Conservation (phyloP, 2,113 vertebrate species). For the Microtus richardsoni region DNA sequence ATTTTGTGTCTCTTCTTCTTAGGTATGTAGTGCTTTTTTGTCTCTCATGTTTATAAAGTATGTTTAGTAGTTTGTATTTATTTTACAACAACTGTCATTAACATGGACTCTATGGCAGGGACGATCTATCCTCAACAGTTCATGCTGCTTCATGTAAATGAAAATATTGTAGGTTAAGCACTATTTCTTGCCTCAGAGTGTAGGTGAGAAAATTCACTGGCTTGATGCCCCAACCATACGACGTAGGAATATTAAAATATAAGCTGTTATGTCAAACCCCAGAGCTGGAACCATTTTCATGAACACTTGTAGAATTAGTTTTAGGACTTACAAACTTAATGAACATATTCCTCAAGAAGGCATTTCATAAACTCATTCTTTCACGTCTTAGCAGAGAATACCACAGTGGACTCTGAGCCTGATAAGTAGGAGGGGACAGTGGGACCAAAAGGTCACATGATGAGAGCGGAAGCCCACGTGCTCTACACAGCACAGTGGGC, state of each 20-base stretch:
- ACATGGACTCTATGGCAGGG: background rate
- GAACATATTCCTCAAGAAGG: background rate
- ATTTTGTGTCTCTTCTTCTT: background rate
- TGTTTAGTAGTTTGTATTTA: background rate
- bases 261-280: background rate
- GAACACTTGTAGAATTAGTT: background rate
- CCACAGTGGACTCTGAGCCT: background rate
- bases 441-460: background rate
- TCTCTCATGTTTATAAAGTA: background rate
- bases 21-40: background rate
- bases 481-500: background rate
- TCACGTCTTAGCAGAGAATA: background rate
- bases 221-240: background rate
- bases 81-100: background rate
- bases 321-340: background rate
- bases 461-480: fast-evolving
- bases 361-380: background rate
- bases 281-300: background rate
- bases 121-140: background rate
- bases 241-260: background rate
- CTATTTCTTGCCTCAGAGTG: conserved; percentile 15
- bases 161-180: background rate
- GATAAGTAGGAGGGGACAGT: background rate
- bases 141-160: background rate
- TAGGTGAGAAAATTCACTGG: background rate